These are phyloP conservation scores for Anthopleura xanthogrammica DNA, from an alignment of 92 coral and sea anemone genomes.

Conservation along the genomic window DNA sequence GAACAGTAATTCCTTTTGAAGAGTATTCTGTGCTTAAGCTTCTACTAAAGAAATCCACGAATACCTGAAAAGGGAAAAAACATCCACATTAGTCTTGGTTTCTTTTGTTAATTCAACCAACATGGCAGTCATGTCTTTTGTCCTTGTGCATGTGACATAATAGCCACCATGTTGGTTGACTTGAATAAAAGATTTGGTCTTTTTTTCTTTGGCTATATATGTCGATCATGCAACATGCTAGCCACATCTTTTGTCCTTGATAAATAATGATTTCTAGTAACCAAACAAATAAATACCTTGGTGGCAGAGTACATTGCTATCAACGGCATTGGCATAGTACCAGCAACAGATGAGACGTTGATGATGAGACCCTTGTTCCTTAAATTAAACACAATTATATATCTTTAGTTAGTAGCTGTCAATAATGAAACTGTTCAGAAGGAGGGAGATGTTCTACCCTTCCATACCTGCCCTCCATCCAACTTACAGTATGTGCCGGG, in stretches of 20 bases:
- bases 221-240: too few species aligned
- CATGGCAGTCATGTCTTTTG: neutral
- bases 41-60: conserved; percentile 78
- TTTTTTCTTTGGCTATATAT: too few species aligned
- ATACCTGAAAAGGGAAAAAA: conserved; percentile 41
- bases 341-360: conserved; percentile 81
- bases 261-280: neutral
- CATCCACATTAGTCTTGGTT: too few species aligned
- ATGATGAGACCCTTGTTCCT: conserved; percentile 76
- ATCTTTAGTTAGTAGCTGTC: neutral
- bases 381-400: neutral
- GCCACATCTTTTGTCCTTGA: neutral
- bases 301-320: conserved; percentile 69
- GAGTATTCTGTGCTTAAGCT: conserved; percentile 74
- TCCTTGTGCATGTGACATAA: neutral
- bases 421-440: too few species aligned
- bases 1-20: conserved; percentile 64
- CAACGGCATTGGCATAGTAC: conserved; percentile 61
- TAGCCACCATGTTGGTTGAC: too few species aligned
- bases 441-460: neutral
- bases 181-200: too few species aligned
- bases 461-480: neutral
- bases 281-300: conserved; percentile 44
- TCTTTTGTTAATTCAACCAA: too few species aligned
- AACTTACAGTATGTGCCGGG: too few species aligned